These are phyloP conservation scores for Metellina segmentata DNA, from an alignment of 2,888 invertebrate species.

Conservation along the genomic window DNA sequence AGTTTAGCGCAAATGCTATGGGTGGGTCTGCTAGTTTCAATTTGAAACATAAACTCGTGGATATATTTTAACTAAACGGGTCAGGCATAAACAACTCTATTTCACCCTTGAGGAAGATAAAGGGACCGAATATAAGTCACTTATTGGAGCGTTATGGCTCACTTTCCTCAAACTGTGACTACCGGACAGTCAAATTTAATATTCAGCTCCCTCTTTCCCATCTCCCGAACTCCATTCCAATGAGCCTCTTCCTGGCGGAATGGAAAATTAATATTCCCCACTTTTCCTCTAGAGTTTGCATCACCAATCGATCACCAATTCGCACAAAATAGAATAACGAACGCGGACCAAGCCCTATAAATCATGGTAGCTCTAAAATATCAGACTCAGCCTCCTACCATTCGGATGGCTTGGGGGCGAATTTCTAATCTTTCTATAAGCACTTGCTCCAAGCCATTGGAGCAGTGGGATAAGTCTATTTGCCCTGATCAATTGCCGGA, in stretches of 20 bases:
- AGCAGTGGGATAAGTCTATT: not conserved
- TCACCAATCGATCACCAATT: no score
- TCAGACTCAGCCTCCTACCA: no score
- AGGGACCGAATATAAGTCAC: not conserved
- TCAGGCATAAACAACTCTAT: not conserved
- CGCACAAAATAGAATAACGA: no score
- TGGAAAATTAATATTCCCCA: slow-evolving; percentile 8
- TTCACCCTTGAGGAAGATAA: not conserved
- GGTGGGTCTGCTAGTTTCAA: not conserved
- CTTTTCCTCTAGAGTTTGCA: not conserved
- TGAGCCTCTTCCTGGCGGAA: not conserved
- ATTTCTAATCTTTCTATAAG: not conserved
- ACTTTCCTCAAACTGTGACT: not conserved
- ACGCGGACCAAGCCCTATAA: no score
- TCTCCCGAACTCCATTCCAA: not conserved
- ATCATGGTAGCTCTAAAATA: no score
- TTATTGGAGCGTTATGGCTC: not conserved
- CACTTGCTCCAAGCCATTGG: not conserved
- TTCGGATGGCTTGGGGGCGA: not conserved
- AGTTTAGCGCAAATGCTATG: no score
- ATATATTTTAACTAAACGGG: not conserved
- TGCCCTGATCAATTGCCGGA: not conserved
- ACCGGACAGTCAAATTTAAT: not conserved
- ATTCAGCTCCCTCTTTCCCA: not conserved
- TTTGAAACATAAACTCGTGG: not conserved